Conservation (phyloP, 1,140 invertebrate species). For the Nixonia krombeini region DNA sequence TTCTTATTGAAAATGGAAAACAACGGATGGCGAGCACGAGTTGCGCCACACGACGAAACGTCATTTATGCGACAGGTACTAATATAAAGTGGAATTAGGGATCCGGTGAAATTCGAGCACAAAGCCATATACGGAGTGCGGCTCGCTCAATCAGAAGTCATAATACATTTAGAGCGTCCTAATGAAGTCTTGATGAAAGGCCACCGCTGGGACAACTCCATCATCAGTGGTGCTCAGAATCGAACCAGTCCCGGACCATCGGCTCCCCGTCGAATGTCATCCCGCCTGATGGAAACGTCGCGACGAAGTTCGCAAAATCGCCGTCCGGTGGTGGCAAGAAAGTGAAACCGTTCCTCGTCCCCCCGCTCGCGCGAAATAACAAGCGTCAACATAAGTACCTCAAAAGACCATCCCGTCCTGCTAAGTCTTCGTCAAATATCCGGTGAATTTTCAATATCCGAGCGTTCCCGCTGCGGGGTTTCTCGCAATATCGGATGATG, state of each 20-base stretch:
- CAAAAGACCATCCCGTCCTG: background rate
- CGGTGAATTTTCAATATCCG: slow-evolving; percentile 1
- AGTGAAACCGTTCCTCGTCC: too few relatives aligned
- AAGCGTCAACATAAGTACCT: background rate
- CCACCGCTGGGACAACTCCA: slow-evolving; percentile 36
- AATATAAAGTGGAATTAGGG: too few relatives aligned
- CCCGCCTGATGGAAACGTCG: too few relatives aligned
- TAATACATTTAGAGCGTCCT: slow-evolving; percentile 63
- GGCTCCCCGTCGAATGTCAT: too few relatives aligned
- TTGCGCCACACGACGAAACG: too few relatives aligned
- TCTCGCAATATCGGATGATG: slow-evolving; percentile 11
- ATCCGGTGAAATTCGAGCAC: background rate
- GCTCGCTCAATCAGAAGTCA: slow-evolving; percentile 65
- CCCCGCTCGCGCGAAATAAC: background rate
- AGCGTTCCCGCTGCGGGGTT: background rate
- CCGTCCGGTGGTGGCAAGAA: too few relatives aligned
- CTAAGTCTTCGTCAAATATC: slow-evolving; percentile 4
- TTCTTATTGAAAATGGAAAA: too few relatives aligned
- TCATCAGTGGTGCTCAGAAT: slow-evolving; percentile 5
- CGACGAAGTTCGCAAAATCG: too few relatives aligned
- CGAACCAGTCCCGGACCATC: background rate
- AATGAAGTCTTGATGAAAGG: slow-evolving; percentile 65
- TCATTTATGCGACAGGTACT: too few relatives aligned
- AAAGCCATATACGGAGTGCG: slow-evolving; percentile 40
- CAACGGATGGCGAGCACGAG: too few relatives aligned